phyloP scores from a whole-genome alignment of 2,888 invertebrate species.

The Hydropsyche betteni region DNA sequence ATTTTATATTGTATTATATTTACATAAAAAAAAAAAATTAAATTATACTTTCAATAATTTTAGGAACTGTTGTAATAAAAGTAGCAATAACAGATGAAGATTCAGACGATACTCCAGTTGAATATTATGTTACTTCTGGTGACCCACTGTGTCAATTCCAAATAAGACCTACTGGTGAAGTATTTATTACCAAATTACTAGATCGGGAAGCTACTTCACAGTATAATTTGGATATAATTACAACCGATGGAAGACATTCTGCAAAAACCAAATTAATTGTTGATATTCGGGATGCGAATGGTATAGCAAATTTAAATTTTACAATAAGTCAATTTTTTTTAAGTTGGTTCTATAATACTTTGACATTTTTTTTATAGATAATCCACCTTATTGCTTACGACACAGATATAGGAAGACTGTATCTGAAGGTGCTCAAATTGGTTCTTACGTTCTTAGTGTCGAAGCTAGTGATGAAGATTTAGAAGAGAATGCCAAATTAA shows the following conservation, averaged over 20 bases:
- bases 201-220: conserved; percentile 82
- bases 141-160: conserved; percentile 87
- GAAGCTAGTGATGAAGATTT: conserved; percentile 87
- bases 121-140: conserved; percentile 84
- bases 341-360: neutral
- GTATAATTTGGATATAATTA: conserved; percentile 83
- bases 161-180: conserved; percentile 85
- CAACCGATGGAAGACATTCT: conserved; percentile 91
- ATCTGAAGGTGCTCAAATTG: conserved; percentile 77
- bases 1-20: neutral
- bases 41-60: neutral
- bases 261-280: conserved; percentile 79
- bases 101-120: conserved; percentile 71
- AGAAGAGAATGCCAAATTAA: conserved; percentile 76
- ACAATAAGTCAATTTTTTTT: neutral
- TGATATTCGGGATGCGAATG: conserved; percentile 86
- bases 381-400: conserved; percentile 85
- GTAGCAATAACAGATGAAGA: conserved; percentile 77
- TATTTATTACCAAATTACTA: conserved; percentile 80
- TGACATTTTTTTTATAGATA: conserved; percentile 63
- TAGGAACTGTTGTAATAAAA: conserved; percentile 74
- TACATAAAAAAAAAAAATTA: neutral
- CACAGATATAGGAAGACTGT: conserved; percentile 78
- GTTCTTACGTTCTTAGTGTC: conserved; percentile 77
- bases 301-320: conserved; percentile 52